Evolutionary conservation across 2,113 vertebrate species (phyloP), one percentile per base, ranked within the genome.

Genomic region (Gallinago undulata): DNA sequence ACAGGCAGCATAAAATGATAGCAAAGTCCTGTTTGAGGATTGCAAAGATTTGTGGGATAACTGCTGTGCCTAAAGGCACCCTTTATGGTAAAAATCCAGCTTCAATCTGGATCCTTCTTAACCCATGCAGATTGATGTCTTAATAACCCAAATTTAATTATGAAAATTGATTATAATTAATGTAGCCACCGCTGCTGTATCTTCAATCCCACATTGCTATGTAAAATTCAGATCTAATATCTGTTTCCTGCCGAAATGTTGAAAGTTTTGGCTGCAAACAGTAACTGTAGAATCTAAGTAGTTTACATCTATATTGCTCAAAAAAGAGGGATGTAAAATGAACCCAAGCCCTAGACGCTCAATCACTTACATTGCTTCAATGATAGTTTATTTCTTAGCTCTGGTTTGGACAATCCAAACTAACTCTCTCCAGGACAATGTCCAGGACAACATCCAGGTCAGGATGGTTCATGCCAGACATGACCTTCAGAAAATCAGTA

Each of bases 131-230:
- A 89, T 28, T 91, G 75, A 87, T 84, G 69, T 60, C 56, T 91
- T 75, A 93, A 89, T 88, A 90, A 95, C 27, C 19, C 66, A 84
- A 78, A 91, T 89, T 87, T 89, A 94, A 87, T 94, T 67, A 87
- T 0, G 0, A 63, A 89, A 87, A 91, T 45, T 48, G 51, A 81
- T 67, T 56, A 63, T 55, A 94, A 91, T 91, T 94, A 78, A 87
- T 45, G 43, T 31, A 43, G 50, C 45, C 35, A 75, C 43, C 81
- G 73, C 73, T 91, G 76, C 25, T 91, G 12, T 51, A 53, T 78
- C 39, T 70, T 87, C 69, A 63, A 39, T 47, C 11, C 19, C 50
- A 30, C 7, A 33, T n/a, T 67, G 35, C 43, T 91, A 68, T 12
- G n/a, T 56, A 81, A 87, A 92, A 91, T 84, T 80, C 45, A 84